Percentiles rank a stretch among this genome's conserved stretches.
phyloP scores from a whole-genome alignment of 1,140 invertebrate species.

The Colletes latitarsis region DNA sequence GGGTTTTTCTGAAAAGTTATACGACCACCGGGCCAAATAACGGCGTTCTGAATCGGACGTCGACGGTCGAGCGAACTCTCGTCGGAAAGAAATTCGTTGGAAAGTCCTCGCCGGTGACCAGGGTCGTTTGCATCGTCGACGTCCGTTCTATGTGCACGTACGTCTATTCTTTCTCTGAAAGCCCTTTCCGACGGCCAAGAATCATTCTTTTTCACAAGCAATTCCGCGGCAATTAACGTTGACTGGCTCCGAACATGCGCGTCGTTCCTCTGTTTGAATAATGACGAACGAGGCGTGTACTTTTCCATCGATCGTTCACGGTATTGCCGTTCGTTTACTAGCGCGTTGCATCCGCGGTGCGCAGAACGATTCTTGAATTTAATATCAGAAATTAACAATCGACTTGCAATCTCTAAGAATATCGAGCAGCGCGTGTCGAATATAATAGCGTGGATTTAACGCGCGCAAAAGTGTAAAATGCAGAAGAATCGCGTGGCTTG shows the following conservation, averaged over 20 bases:
- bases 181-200: conserved; percentile 39
- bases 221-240: conserved; percentile 54
- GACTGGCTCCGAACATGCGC: conserved; percentile 47
- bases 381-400: too few species aligned
- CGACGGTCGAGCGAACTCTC: too few species aligned
- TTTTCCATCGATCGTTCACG: not conserved
- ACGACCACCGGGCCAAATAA: too few species aligned
- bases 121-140: not conserved
- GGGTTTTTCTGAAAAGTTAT: too few species aligned
- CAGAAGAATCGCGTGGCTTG: too few species aligned
- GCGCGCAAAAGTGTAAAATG: too few species aligned
- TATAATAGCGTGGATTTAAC: too few species aligned
- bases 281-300: not conserved
- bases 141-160: not conserved
- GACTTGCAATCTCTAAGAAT: too few species aligned
- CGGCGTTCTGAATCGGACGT: not conserved
- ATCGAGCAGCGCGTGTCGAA: too few species aligned
- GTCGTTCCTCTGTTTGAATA: conserved; percentile 43
- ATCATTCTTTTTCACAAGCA: conserved; percentile 40
- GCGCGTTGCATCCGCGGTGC: too few species aligned
- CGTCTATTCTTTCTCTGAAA: conserved; percentile 4
- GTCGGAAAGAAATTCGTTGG: not conserved
- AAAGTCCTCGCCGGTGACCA: not conserved
- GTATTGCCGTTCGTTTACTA: not conserved
- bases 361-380: too few species aligned